Percentiles rank a stretch among this genome's conserved stretches.
These are phyloP conservation scores for Drosophila mojavensis DNA, from an alignment of 1,140 invertebrate species.

Conservation along the genomic window DNA sequence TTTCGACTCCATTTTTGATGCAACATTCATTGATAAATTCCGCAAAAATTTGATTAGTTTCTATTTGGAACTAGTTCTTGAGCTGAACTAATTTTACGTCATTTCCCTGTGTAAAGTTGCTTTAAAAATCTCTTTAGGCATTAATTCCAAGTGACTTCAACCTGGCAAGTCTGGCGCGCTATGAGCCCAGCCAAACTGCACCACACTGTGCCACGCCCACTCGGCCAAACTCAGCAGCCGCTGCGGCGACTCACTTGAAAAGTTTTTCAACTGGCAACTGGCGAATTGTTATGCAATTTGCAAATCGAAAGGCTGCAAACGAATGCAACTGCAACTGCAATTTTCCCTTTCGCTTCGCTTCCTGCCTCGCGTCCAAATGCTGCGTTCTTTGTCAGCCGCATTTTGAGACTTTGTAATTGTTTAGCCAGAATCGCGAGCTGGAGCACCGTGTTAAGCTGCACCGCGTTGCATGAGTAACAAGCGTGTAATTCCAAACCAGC, in stretches of 20 bases:
- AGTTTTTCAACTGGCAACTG: constrained; percentile 25
- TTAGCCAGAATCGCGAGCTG: constrained; percentile 43
- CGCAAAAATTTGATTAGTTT: too few relatives aligned
- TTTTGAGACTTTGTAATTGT: constrained; percentile 42
- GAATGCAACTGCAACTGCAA: constrained; percentile 12
- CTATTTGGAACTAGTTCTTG: neutral
- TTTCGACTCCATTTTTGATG: neutral
- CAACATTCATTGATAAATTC: too few relatives aligned
- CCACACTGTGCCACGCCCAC: neutral
- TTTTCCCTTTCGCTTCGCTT: neutral
- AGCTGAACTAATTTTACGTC: neutral
- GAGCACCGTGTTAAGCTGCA: constrained; percentile 46
- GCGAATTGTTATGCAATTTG: constrained; percentile 69
- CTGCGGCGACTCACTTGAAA: constrained; percentile 28
- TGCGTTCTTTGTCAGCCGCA: constrained; percentile 50
- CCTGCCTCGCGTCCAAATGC: neutral
- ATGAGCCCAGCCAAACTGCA: neutral
- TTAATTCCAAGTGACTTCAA: neutral
- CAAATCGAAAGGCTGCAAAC: constrained; percentile 64
- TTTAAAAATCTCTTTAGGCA: neutral
- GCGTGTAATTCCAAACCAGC: constrained; percentile 61
- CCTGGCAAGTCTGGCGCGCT: neutral
- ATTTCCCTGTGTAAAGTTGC: neutral
- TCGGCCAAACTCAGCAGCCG: constrained; percentile 10
- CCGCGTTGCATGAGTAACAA: constrained; percentile 72